A percentile compares a stretch with the other conserved stretches of the same genome.
These are phyloP conservation scores for Syrmaticus mikado DNA, from an alignment of 2,113 vertebrate species.

Conservation along the genomic window DNA sequence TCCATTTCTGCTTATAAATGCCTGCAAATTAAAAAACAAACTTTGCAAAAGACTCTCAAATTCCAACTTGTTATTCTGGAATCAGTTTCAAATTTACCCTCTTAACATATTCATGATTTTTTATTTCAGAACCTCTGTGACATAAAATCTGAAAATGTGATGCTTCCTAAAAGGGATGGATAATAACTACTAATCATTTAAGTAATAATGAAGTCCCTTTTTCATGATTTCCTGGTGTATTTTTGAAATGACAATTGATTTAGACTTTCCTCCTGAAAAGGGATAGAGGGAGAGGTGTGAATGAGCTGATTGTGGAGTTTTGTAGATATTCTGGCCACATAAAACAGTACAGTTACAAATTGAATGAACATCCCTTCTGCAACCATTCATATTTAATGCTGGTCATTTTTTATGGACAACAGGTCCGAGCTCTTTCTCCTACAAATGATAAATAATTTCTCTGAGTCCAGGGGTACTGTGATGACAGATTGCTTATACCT, in stretches of 20 bases:
- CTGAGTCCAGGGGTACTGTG: background rate
- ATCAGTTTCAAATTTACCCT: background rate
- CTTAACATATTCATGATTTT: background rate
- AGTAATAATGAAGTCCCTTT: background rate
- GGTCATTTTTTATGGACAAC: background rate
- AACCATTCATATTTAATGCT: background rate
- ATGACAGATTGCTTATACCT: background rate
- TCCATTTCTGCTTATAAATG: background rate
- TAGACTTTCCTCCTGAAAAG: background rate
- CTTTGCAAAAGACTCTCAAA: background rate
- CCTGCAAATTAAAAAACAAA: background rate
- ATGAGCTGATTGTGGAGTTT: background rate
- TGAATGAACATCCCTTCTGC: background rate
- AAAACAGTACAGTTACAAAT: background rate
- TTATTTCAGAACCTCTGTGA: background rate
- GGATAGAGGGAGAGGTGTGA: background rate
- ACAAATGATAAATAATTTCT: background rate
- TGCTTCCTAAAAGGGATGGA: background rate
- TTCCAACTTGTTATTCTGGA: background rate
- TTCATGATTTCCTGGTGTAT: background rate
- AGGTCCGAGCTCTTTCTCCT: background rate
- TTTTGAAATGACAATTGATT: conserved; percentile 5
- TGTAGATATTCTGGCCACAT: background rate
- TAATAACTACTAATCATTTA: background rate
- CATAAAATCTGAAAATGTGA: background rate